Evolutionary conservation across 2,113 vertebrate genomes (phyloP).

Genomic region (Prinia subflava): DNA sequence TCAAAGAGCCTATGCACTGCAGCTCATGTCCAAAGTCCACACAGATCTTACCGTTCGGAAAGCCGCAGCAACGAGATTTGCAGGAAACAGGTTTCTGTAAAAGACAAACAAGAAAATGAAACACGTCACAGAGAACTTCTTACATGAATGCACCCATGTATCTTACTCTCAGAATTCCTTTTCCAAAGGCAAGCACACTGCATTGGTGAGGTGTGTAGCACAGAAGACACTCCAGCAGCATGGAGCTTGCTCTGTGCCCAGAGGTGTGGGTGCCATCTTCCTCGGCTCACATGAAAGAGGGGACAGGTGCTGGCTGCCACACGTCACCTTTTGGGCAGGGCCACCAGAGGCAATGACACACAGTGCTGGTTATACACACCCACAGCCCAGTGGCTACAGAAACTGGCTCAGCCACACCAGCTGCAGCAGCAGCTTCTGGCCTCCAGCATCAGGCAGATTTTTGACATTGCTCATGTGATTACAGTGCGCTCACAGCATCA

Average conservation of each 20-base stretch:
- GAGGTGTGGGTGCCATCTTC: neutral
- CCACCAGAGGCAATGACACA: neutral
- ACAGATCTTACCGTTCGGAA: slow-evolving; percentile 86
- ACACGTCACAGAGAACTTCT: neutral
- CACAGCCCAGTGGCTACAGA: neutral
- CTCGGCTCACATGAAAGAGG: neutral
- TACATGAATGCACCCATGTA: accelerated
- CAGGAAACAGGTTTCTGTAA: slow-evolving; percentile 92
- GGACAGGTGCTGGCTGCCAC: neutral
- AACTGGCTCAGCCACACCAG: neutral
- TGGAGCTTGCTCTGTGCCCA: accelerated
- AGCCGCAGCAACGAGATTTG: slow-evolving; percentile 91
- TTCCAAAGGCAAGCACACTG: neutral
- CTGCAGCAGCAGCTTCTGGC: neutral
- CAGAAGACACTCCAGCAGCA: neutral
- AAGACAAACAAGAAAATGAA: neutral
- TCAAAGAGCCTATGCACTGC: neutral
- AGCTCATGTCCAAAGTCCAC: neutral
- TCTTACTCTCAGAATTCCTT: neutral
- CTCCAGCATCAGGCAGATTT: neutral
- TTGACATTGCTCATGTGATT: neutral
- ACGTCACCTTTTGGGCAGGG: neutral
- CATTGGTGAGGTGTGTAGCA: neutral
- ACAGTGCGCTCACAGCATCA: neutral
- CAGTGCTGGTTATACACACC: neutral